Percentiles rank a stretch among this genome's conserved stretches.
Conservation (phyloP, 1,140 invertebrate genomes). For the Akabosia matsudoensis region DNA sequence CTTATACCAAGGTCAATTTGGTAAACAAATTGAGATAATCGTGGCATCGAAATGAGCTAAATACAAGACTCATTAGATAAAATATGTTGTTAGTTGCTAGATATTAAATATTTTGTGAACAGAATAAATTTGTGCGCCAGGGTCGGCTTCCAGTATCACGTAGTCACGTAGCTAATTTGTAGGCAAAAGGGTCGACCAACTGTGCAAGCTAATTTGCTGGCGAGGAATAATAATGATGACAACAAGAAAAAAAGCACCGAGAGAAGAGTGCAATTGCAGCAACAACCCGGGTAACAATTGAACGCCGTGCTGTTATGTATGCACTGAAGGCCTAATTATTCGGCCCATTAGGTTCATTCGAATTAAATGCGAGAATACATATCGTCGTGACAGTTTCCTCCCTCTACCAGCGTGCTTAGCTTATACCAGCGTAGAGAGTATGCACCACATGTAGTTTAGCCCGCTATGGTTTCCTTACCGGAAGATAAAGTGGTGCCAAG, state of each 20-base stretch:
- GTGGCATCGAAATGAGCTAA: background rate
- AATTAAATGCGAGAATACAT: slow-evolving; percentile 47
- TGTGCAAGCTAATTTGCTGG: background rate
- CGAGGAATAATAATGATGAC: background rate
- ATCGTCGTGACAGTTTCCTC: slow-evolving; percentile 44
- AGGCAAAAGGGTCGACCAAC: background rate
- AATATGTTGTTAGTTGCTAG: background rate
- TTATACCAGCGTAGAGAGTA: too few species aligned
- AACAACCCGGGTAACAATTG: background rate
- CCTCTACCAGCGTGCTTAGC: background rate
- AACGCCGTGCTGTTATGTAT: background rate
- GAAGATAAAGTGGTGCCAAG: slow-evolving; percentile 46
- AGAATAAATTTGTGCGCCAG: background rate
- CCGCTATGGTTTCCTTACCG: background rate
- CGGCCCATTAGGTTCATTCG: slow-evolving; percentile 45
- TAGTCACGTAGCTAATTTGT: background rate
- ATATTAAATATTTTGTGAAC: background rate
- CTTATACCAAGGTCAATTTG: background rate
- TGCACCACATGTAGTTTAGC: background rate
- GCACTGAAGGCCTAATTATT: slow-evolving; percentile 44
- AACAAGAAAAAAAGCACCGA: background rate
- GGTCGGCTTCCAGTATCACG: too few species aligned
- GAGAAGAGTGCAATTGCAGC: background rate
- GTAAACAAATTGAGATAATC: background rate
- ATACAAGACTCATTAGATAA: background rate